Evolutionary conservation across 1,140 invertebrate genomes (phyloP).

Genomic region (Galleria mellonella): DNA sequence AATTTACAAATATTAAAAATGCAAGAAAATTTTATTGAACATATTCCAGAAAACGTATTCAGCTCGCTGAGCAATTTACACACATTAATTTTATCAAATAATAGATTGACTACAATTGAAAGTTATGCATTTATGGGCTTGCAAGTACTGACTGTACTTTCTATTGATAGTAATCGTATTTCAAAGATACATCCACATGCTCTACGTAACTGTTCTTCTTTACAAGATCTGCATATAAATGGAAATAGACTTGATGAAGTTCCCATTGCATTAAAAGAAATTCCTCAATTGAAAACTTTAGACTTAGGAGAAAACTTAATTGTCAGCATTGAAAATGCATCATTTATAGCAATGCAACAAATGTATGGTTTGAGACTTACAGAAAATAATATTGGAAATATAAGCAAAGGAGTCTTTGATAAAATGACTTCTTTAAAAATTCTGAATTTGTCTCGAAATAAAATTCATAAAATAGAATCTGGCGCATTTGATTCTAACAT

Average conservation of each 20-base stretch:
- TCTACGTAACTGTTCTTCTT: conserved; percentile 86
- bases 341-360: conserved; percentile 86
- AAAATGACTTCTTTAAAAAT: conserved; percentile 89
- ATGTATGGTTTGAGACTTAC: conserved; percentile 89
- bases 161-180: conserved; percentile 89
- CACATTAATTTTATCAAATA: conserved; percentile 90
- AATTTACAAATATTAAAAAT: conserved; percentile 88
- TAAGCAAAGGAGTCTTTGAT: conserved; percentile 88
- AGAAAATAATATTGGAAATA: conserved; percentile 91
- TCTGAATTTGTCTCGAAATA: conserved; percentile 91
- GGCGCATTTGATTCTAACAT: conserved; percentile 89
- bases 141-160: conserved; percentile 84
- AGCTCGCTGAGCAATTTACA: conserved; percentile 86
- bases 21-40: conserved; percentile 89
- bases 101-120: conserved; percentile 86
- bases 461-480: conserved; percentile 88
- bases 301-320: conserved; percentile 94
- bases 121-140: conserved; percentile 86
- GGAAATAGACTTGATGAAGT: conserved; percentile 89
- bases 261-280: conserved; percentile 87
- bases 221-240: conserved; percentile 92
- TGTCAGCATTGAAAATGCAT: conserved; percentile 85
- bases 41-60: conserved; percentile 88
- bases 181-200: conserved; percentile 85
- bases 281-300: conserved; percentile 87